Conservation (phyloP, 2,888 invertebrate species). For the Hemaris fuciformis region DNA sequence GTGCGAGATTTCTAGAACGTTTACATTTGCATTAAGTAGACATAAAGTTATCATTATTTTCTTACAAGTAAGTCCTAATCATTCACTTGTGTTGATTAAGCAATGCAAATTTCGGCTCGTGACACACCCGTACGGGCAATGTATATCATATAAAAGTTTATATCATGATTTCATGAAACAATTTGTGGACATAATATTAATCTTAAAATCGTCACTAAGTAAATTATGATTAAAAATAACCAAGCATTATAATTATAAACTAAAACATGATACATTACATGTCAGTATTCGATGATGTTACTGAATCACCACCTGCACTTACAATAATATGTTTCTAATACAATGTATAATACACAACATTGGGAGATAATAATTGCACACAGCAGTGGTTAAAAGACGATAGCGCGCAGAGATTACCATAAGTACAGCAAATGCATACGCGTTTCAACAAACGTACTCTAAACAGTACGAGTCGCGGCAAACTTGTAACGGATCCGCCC, state of each 20-base stretch:
- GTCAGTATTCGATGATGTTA: conserved; percentile 64
- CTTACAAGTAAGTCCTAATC: conserved; percentile 79
- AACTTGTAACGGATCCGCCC: conserved; percentile 5
- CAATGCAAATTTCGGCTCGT: conserved; percentile 58
- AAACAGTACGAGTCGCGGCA: not conserved
- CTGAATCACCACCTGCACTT: conserved; percentile 54
- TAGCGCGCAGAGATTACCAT: conserved; percentile 56
- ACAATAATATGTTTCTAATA: conserved; percentile 65
- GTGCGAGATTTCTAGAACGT: conserved; percentile 82
- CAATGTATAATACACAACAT: conserved; percentile 74
- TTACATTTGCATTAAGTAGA: conserved; percentile 82
- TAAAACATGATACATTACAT: conserved; percentile 75
- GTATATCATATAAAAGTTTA: conserved; percentile 66
- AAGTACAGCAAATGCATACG: conserved; percentile 59
- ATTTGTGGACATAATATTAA: conserved; percentile 61
- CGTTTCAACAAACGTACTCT: conserved; percentile 7
- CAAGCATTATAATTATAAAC: conserved; percentile 76
- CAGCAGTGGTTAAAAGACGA: conserved; percentile 63
- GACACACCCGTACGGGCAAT: conserved; percentile 57
- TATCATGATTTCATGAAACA: conserved; percentile 70
- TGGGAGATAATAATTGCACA: conserved; percentile 66
- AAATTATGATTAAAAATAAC: conserved; percentile 78
- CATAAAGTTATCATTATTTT: conserved; percentile 78
- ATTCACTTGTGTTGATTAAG: conserved; percentile 77
- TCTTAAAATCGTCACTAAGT: conserved; percentile 73